Conservation (phyloP, 2,888 invertebrate species). For the Trimorus sp. region DNA sequence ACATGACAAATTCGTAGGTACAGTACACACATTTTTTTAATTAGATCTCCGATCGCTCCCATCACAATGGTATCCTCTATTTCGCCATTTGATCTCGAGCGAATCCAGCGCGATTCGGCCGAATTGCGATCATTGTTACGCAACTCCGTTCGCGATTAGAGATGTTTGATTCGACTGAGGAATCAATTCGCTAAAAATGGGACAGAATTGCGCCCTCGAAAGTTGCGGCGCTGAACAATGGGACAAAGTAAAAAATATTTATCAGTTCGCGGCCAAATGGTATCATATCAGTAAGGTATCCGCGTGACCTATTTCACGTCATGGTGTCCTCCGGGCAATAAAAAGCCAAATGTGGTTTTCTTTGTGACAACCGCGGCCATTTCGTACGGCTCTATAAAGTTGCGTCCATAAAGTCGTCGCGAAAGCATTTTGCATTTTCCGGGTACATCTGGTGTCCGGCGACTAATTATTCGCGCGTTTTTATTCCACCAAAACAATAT, state of each 20-base stretch:
- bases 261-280: slow-evolving; percentile 39
- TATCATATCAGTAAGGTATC: slow-evolving; percentile 37
- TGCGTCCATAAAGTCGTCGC: not conserved
- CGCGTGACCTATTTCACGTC: slow-evolving; percentile 40
- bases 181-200: not conserved
- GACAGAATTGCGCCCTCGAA: slow-evolving; percentile 8
- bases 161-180: not conserved
- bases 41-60: too few relatives aligned
- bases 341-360: slow-evolving; percentile 45
- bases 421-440: slow-evolving; percentile 13
- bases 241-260: slow-evolving; percentile 35
- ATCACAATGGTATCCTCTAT: too few relatives aligned
- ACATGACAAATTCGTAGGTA: too few relatives aligned
- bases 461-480: slow-evolving; percentile 14
- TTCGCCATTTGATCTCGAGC: too few relatives aligned
- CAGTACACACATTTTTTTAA: too few relatives aligned
- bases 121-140: too few relatives aligned
- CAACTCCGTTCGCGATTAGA: too few relatives aligned
- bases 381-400: slow-evolving; percentile 32
- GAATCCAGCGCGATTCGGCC: too few relatives aligned
- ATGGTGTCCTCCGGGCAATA: slow-evolving; percentile 35
- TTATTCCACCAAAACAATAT: too few relatives aligned
- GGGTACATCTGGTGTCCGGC: not conserved
- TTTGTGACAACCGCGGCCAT: slow-evolving; percentile 33
- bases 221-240: slow-evolving; percentile 7